Base-by-base conservation (phyloP, 1,140 invertebrate species). In the Drosophila varians region DNA sequence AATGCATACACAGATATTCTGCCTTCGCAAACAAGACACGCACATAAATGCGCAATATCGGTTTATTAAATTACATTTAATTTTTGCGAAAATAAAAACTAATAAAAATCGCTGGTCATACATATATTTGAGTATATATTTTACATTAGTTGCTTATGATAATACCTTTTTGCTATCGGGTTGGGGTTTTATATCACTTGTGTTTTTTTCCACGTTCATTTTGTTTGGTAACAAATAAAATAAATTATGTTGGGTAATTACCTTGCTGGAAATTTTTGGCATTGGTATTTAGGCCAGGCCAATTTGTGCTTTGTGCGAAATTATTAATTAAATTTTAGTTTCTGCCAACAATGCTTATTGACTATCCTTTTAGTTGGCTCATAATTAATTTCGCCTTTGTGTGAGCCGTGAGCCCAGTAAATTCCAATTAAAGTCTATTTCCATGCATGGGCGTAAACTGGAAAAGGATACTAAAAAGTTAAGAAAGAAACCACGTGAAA, bases 201-300 rank as follows among this genome's bases (percentile, higher is more conserved):
- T 14, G 36, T 66, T 14, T 46, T n/a, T 46, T n/a, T 21, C n/a
- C 14, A 9, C 8, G 36, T 38, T 38, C 51, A 49, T 43, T 71
- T 36, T 38, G 14, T 19, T 11, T 9, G 57, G 19, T 57, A 53
- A 66, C 77, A 71, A 65, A 57, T 57, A 64, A 84, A 79, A 65
- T 72, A 54, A 86, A 86, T 83, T 78, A 58, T 71, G 60, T 66
- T 72, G 43, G 56, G 52, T 83, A 83, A 86, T 83, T 83, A 86
- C 68, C 56, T 69, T 23, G 49, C 16, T 40, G 38, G 69, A 36
- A 26, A 54, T 82, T 72, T 80, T 72, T 43, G 43, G 58, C 38
- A 40, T 28, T 19, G 47, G 36, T 47, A 49, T 49, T 31, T 62
- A 43, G 61, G 45, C 11, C 9, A 19, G 53, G 62, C 54, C 54